Percentiles rank a stretch among this genome's conserved stretches.
Conservation (phyloP, 2,113 vertebrate genomes). For the Pseudopipra pipra region DNA sequence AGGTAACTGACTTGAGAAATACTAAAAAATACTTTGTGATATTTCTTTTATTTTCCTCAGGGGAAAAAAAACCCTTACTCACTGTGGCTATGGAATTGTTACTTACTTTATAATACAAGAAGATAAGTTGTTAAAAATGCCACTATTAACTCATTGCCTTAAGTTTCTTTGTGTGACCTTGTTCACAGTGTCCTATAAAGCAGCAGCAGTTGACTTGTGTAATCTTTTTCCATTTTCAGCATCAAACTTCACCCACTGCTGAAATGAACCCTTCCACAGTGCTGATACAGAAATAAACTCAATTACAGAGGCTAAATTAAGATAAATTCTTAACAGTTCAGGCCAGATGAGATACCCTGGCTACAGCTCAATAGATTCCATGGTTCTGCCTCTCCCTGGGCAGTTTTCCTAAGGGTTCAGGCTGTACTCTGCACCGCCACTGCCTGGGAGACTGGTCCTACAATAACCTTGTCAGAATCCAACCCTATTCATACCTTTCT, state of each 20-base stretch:
- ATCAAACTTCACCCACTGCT: conserved; percentile 21
- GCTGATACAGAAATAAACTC: conserved; percentile 46
- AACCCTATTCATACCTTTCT: not conserved
- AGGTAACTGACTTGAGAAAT: not conserved
- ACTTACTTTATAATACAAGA: not conserved
- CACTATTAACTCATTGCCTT: not conserved
- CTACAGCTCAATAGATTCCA: not conserved
- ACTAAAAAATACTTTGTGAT: not conserved
- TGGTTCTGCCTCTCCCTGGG: not conserved
- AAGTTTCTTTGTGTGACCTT: conserved; percentile 32
- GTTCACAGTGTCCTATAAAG: conserved; percentile 4
- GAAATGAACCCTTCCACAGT: not conserved
- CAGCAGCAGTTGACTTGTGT: conserved; percentile 12
- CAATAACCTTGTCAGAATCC: not conserved
- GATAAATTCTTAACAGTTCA: not conserved
- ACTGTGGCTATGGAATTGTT: not conserved
- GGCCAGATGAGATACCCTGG: not conserved
- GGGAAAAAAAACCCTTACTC: not conserved
- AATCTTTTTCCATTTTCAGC: conserved; percentile 61
- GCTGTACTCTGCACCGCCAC: not conserved
- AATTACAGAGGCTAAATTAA: conserved; percentile 33
- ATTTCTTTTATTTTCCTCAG: not conserved
- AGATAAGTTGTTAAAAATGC: not conserved
- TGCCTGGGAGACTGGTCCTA: not conserved
- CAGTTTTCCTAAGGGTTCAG: not conserved